Evolutionary conservation across 2,113 vertebrate species (phyloP).

Genomic region (Excalfactoria chinensis): DNA sequence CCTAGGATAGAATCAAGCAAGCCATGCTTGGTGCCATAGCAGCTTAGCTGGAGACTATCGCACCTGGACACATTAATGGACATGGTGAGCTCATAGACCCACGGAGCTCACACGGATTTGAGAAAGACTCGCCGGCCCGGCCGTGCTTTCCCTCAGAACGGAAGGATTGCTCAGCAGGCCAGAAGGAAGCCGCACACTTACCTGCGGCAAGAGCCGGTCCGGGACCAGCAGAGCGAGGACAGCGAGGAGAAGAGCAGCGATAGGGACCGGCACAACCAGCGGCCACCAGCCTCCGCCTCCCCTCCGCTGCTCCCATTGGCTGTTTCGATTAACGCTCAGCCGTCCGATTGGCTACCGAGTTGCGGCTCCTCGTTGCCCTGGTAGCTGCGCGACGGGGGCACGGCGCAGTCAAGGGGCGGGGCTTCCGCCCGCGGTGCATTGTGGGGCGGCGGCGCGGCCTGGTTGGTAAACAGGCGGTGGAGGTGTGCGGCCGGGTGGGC

Average conservation of each 20-base stretch:
- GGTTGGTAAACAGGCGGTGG: fast-evolving
- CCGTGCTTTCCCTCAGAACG: too few species aligned
- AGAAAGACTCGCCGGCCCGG: neutral
- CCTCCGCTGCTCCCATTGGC: neutral
- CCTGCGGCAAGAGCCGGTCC: neutral
- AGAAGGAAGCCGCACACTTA: neutral
- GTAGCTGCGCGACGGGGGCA: too few species aligned
- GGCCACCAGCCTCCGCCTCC: fast-evolving
- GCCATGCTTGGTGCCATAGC: fast-evolving
- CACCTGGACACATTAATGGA: fast-evolving
- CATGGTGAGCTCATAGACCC: fast-evolving
- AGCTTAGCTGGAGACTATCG: neutral
- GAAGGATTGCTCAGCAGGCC: too few species aligned
- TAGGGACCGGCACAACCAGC: fast-evolving
- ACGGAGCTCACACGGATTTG: fast-evolving
- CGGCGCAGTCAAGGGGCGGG: fast-evolving
- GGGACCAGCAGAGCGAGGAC: neutral
- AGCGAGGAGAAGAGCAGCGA: too few species aligned
- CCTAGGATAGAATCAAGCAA: too few species aligned
- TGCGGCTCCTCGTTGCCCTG: fast-evolving
- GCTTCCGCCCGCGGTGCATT: neutral
- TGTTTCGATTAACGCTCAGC: neutral
- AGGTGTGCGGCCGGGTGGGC: fast-evolving
- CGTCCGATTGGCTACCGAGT: neutral
- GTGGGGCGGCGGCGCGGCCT: neutral